phyloP scores from a whole-genome alignment of 2,888 invertebrate genomes.

The Argyresthia goedartella region DNA sequence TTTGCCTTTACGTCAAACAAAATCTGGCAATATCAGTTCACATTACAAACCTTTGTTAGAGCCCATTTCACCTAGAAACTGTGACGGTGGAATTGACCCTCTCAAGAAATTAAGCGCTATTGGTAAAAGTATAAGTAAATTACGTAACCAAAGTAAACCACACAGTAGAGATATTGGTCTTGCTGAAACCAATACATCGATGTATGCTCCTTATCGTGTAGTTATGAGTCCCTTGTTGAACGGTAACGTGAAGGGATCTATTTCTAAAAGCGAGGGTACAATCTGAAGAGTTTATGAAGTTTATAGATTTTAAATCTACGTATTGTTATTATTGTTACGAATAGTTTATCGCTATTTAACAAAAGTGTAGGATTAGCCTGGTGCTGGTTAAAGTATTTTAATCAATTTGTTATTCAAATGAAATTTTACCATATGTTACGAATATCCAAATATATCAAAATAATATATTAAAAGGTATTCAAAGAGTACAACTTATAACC shows the following conservation, averaged over 20 bases:
- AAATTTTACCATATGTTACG: too few relatives aligned
- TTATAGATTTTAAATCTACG: too few relatives aligned
- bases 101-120: conserved; percentile 56
- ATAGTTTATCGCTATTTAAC: too few relatives aligned
- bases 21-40: conserved; percentile 36
- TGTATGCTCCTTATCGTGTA: conserved; percentile 51
- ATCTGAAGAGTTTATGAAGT: not conserved
- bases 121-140: conserved; percentile 53
- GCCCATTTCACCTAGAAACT: conserved; percentile 32
- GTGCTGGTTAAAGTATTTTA: too few relatives aligned
- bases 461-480: too few relatives aligned
- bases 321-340: too few relatives aligned
- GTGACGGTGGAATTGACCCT: conserved; percentile 35
- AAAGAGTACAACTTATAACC: too few relatives aligned
- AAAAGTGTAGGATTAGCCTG: too few relatives aligned
- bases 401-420: too few relatives aligned
- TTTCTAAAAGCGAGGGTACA: not conserved
- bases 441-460: too few relatives aligned
- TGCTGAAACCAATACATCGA: conserved; percentile 22
- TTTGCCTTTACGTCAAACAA: conserved; percentile 36
- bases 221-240: conserved; percentile 43
- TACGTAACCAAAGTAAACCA: conserved; percentile 37
- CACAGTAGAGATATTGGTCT: not conserved
- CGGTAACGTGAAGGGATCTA: conserved; percentile 13
- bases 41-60: conserved; percentile 28